A percentile compares a stretch with the other conserved stretches of the same genome.
phyloP scores from a whole-genome alignment of 2,888 invertebrate species.

The Sphaeridia pumilis region DNA sequence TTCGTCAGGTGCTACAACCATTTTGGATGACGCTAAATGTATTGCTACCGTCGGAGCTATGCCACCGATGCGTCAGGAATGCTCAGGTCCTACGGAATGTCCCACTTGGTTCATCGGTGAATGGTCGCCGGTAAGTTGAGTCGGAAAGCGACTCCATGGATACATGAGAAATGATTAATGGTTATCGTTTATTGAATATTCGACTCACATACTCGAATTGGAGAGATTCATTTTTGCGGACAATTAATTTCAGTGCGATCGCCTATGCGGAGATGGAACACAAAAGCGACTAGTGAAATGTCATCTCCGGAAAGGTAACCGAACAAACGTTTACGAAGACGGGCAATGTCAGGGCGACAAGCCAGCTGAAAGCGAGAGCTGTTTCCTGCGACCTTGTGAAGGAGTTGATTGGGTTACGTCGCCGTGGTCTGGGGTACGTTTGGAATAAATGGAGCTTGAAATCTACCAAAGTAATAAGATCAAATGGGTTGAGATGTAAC shows the following conservation, averaged over 20 bases:
- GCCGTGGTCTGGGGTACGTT: conserved; percentile 74
- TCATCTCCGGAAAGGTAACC: conserved; percentile 41
- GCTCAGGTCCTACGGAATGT: conserved; percentile 65
- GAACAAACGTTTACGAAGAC: conserved; percentile 51
- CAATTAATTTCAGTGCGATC: conserved; percentile 57
- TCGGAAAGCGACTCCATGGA: not conserved
- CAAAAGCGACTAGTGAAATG: conserved; percentile 71
- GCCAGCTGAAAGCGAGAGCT: conserved; percentile 57
- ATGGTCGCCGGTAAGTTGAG: conserved; percentile 71
- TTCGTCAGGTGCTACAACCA: conserved; percentile 57
- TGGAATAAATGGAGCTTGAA: not conserved
- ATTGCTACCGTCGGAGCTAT: conserved; percentile 52
- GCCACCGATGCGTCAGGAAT: conserved; percentile 56
- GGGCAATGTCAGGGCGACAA: conserved; percentile 52
- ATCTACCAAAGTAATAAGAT: not conserved
- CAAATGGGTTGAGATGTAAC: not conserved
- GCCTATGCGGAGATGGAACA: conserved; percentile 79
- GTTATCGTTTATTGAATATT: not conserved
- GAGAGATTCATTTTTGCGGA: not conserved
- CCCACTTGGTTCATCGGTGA: conserved; percentile 77
- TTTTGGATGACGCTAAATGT: conserved; percentile 66
- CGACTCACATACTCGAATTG: not conserved
- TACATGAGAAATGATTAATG: not conserved
- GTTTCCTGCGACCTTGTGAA: conserved; percentile 69
- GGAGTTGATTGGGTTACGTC: conserved; percentile 84